A percentile compares a stretch with the other conserved stretches of the same genome.
These are phyloP conservation scores for Barnardius zonarius DNA, from an alignment of 2,113 vertebrate genomes.

Conservation along the genomic window DNA sequence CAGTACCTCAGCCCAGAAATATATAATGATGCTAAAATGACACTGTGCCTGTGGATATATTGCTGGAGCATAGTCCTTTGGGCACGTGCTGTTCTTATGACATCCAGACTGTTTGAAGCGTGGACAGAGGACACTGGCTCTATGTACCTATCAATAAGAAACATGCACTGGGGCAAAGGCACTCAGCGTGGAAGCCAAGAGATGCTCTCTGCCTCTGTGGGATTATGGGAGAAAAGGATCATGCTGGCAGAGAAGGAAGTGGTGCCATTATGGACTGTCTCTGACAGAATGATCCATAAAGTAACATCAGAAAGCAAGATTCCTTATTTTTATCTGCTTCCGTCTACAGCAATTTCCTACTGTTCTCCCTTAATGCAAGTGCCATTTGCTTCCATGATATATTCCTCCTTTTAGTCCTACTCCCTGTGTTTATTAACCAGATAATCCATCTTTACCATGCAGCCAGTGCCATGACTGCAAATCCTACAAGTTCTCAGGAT, in stretches of 20 bases:
- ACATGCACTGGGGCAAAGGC: not conserved
- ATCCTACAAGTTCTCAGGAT: constrained; percentile 58
- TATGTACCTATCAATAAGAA: not conserved
- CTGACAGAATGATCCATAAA: not conserved
- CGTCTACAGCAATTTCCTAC: not conserved
- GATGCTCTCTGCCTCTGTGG: not conserved
- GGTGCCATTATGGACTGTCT: not conserved
- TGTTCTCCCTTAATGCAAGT: constrained; percentile 23
- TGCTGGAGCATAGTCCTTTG: not conserved
- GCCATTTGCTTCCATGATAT: constrained; percentile 40
- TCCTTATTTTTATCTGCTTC: not conserved
- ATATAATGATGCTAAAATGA: not conserved
- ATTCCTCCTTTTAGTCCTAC: constrained; percentile 33
- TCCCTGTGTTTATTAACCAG: constrained; percentile 65
- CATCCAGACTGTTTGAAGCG: not conserved
- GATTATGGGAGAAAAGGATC: not conserved
- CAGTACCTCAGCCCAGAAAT: not conserved
- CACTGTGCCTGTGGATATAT: not conserved
- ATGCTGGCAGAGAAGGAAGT: not conserved
- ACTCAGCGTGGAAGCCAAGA: not conserved
- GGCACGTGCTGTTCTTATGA: not conserved
- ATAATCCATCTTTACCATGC: constrained; percentile 57
- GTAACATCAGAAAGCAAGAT: not conserved
- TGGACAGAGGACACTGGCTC: not conserved
- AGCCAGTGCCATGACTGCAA: constrained; percentile 39